Conservation (phyloP, 2,888 invertebrate species). For the Parnassius apollo region DNA sequence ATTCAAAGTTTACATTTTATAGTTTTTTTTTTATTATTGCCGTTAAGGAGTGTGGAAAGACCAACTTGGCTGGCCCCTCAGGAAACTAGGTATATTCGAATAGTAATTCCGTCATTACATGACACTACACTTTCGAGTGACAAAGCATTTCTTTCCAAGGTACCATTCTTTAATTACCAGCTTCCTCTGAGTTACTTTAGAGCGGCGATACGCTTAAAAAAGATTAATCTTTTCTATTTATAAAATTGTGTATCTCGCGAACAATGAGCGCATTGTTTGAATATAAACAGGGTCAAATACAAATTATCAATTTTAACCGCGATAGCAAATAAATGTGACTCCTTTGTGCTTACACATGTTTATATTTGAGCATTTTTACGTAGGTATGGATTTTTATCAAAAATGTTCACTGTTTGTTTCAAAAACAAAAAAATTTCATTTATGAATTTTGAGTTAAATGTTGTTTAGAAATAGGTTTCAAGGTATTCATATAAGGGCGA, state of each 20-base stretch:
- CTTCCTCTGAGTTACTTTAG: background rate
- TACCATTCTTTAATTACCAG: background rate
- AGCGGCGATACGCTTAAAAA: background rate
- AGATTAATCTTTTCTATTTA: background rate
- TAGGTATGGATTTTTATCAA: conserved; percentile 11
- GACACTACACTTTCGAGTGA: too few relatives aligned
- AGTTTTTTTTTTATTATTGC: too few relatives aligned
- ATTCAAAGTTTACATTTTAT: too few relatives aligned
- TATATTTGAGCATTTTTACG: background rate
- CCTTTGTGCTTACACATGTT: conserved; percentile 14
- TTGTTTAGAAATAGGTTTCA: too few relatives aligned
- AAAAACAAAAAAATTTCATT: too few relatives aligned
- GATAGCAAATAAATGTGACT: conserved; percentile 22
- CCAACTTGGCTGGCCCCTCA: too few relatives aligned
- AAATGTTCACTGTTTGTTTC: conserved; percentile 12
- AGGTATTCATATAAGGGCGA: too few relatives aligned
- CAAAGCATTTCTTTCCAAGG: too few relatives aligned
- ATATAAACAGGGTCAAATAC: conserved; percentile 26
- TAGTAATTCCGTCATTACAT: too few relatives aligned
- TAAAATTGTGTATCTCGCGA: background rate
- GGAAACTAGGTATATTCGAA: too few relatives aligned
- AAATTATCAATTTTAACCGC: conserved; percentile 25
- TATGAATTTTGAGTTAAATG: too few relatives aligned
- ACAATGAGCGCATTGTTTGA: conserved; percentile 24
- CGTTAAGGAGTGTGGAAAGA: too few relatives aligned